Conservation (phyloP, 2,888 invertebrate species). For the Panzeria rudis region DNA sequence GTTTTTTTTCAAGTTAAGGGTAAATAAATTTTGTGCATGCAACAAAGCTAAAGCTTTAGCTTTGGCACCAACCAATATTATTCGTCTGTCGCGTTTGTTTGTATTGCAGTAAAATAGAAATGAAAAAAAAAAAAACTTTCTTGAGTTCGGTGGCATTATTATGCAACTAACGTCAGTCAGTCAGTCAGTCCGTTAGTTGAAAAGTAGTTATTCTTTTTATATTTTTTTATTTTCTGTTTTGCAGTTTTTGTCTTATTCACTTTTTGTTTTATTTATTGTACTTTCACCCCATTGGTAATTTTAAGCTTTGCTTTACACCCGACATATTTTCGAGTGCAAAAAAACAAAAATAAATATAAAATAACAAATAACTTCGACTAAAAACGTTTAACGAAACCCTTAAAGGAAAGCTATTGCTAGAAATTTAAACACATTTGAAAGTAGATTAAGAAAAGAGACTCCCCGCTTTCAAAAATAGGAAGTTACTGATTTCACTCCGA, state of each 20-base stretch:
- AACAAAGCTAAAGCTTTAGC: slow-evolving; percentile 42
- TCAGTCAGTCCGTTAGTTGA: slow-evolving; percentile 71
- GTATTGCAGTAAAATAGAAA: slow-evolving; percentile 28
- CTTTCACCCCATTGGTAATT: slow-evolving; percentile 37
- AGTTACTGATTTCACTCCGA: too few species aligned
- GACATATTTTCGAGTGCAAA: neutral
- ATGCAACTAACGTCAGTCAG: slow-evolving; percentile 72
- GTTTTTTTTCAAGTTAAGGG: slow-evolving; percentile 38
- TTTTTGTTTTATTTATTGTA: slow-evolving; percentile 50
- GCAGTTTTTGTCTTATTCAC: slow-evolving; percentile 5
- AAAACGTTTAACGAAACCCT: neutral
- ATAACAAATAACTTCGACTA: neutral
- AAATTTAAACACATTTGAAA: too few species aligned
- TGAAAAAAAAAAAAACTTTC: slow-evolving; percentile 20
- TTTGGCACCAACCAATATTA: slow-evolving; percentile 32
- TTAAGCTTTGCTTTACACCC: slow-evolving; percentile 42
- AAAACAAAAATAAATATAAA: neutral
- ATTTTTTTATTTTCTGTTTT: neutral
- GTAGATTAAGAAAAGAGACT: too few species aligned
- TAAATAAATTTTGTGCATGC: slow-evolving; percentile 63
- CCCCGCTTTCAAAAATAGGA: too few species aligned
- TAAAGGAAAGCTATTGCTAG: too few species aligned
- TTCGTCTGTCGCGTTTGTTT: slow-evolving; percentile 28
- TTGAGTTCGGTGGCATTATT: slow-evolving; percentile 71
- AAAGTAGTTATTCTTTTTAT: slow-evolving; percentile 58